phyloP scores from a whole-genome alignment of 2,888 invertebrate species.

The Platerodrilus igneus region DNA sequence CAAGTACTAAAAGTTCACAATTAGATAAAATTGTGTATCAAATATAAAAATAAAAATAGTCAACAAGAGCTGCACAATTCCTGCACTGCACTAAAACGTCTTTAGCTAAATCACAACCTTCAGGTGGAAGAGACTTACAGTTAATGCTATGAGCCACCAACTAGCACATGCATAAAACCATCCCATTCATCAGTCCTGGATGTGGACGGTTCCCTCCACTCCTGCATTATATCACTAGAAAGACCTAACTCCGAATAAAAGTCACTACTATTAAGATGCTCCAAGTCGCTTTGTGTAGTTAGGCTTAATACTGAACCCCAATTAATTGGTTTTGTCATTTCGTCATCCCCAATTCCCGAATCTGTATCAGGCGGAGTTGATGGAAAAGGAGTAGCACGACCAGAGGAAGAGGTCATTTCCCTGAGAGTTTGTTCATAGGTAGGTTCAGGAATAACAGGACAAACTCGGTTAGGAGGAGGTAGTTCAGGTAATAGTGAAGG shows the following conservation, averaged over 20 bases:
- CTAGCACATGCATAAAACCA: conserved; percentile 66
- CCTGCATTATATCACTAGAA: conserved; percentile 59
- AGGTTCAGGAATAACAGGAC: conserved; percentile 31
- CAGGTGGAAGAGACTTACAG: conserved; percentile 32
- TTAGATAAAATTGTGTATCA: conserved; percentile 21
- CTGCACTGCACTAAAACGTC: conserved; percentile 37
- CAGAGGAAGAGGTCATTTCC: conserved; percentile 51
- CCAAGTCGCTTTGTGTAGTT: conserved; percentile 79
- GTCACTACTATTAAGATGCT: conserved; percentile 77
- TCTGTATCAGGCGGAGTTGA: conserved; percentile 58
- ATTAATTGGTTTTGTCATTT: conserved; percentile 75
- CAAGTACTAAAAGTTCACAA: conserved; percentile 21
- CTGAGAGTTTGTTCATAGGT: conserved; percentile 47
- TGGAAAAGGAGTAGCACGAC: conserved; percentile 69
- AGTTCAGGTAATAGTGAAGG: conserved; percentile 47
- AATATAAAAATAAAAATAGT: conserved; percentile 42
- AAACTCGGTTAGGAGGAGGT: conserved; percentile 41
- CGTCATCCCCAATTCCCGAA: conserved; percentile 73
- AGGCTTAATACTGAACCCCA: conserved; percentile 88
- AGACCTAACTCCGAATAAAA: conserved; percentile 66
- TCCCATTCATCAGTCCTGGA: conserved; percentile 50
- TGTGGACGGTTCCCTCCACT: conserved; percentile 54
- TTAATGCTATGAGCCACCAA: conserved; percentile 60
- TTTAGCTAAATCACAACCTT: conserved; percentile 48
- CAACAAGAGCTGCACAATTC: conserved; percentile 45